A percentile compares a stretch with the other conserved stretches of the same genome.
These are phyloP conservation scores for Dissostichus mawsoni DNA, from an alignment of 2,113 vertebrate genomes.

Conservation along the genomic window DNA sequence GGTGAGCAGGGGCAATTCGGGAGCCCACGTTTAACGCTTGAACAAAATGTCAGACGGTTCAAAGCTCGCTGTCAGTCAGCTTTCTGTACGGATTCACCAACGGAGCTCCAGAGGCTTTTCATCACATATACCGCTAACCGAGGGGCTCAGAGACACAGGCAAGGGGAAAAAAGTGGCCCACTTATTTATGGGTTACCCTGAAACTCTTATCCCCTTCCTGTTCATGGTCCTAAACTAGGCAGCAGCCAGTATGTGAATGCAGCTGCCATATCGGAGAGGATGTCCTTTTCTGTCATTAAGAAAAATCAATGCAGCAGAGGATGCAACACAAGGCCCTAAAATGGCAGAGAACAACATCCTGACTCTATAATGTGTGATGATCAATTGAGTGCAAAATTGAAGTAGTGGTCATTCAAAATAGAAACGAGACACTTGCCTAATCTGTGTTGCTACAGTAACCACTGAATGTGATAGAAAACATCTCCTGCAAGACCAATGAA, in stretches of 20 bases:
- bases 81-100: conserved; percentile 52
- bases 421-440: not conserved
- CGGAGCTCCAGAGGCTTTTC: conserved; percentile 56
- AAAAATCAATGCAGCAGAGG: not conserved
- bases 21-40: conserved; percentile 66
- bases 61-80: conserved; percentile 75
- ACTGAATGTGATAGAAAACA: conserved; percentile 21
- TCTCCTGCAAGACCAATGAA: conserved; percentile 15
- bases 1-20: conserved; percentile 74
- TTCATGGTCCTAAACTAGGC: conserved; percentile 16
- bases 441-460: conserved; percentile 55
- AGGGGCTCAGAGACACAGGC: conserved; percentile 43
- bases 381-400: conserved; percentile 5
- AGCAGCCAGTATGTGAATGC: not conserved
- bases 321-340: not conserved
- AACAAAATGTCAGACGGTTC: conserved; percentile 75
- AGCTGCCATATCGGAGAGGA: not conserved
- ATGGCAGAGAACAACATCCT: not conserved
- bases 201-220: conserved; percentile 23
- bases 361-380: not conserved
- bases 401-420: not conserved
- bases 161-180: conserved; percentile 37
- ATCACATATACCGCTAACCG: conserved; percentile 41
- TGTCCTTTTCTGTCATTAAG: not conserved
- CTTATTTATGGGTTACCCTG: conserved; percentile 50